These are phyloP conservation scores for Tillus elongatus DNA, from an alignment of 2,888 invertebrate species.

Conservation along the genomic window DNA sequence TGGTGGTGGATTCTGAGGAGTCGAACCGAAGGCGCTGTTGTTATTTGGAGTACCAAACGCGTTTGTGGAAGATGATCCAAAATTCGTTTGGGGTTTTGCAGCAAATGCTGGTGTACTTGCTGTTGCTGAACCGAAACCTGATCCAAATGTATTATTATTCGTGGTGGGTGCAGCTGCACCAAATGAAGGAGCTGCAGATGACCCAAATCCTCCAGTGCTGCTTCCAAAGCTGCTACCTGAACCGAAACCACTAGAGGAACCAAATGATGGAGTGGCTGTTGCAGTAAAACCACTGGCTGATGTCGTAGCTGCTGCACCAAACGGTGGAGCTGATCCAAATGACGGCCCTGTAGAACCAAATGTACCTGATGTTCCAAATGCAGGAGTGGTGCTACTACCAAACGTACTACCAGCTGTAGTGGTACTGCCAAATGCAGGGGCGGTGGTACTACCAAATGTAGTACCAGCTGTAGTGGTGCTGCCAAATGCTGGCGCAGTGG, in stretches of 20 bases:
- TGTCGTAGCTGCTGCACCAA: slow-evolving; percentile 4
- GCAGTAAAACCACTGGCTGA: not conserved
- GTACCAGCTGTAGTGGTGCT: slow-evolving; percentile 1
- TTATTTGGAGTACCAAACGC: slow-evolving; percentile 7
- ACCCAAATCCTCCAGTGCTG: not conserved
- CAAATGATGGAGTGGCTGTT: not conserved
- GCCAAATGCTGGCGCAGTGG: slow-evolving; percentile 5
- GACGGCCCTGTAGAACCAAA: too few relatives aligned
- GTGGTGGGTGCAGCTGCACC: not conserved
- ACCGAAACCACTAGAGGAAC: slow-evolving; percentile 1
- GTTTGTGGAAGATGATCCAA: slow-evolving; percentile 4
- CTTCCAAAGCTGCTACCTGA: not conserved
- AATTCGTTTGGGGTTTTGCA: not conserved
- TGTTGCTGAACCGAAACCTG: not conserved
- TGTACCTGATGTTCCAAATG: slow-evolving; percentile 6
- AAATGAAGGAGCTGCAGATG: not conserved
- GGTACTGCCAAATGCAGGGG: slow-evolving; percentile 4
- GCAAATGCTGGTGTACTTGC: not conserved
- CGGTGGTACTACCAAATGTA: not conserved
- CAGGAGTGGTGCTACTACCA: slow-evolving; percentile 1
- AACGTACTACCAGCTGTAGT: not conserved
- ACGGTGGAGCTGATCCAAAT: slow-evolving; percentile 5
- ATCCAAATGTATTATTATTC: not conserved
- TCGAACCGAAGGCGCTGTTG: slow-evolving; percentile 8
- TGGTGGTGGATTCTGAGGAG: not conserved